Evolutionary conservation across 2,888 invertebrate genomes (phyloP).

Genomic region (Microctonus aethiopoides): DNA sequence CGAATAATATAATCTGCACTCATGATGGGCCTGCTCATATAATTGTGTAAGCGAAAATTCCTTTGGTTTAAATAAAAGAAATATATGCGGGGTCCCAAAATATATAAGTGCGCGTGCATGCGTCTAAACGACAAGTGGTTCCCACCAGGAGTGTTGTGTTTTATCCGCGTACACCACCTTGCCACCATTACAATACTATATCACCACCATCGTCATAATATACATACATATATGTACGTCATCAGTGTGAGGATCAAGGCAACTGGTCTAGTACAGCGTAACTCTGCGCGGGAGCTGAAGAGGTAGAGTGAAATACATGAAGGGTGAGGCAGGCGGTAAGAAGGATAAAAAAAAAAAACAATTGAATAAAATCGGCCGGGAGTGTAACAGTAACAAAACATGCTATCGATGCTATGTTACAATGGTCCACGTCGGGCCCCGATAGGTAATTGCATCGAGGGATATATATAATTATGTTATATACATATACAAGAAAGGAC

Average conservation of each 20-base stretch:
- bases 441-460: conserved; percentile 55
- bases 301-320: conserved; percentile 28
- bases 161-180: conserved; percentile 49
- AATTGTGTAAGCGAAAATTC: conserved; percentile 53
- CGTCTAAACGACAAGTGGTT: conserved; percentile 62
- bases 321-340: conserved; percentile 39
- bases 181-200: conserved; percentile 43
- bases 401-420: conserved; percentile 55
- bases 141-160: conserved; percentile 56
- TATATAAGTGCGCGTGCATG: conserved; percentile 35
- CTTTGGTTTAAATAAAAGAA: conserved; percentile 56
- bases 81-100: conserved; percentile 36
- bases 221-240: background rate
- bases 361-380: conserved; percentile 31
- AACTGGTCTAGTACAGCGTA: background rate
- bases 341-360: conserved; percentile 25
- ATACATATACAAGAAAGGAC: conserved; percentile 46
- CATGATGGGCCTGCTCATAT: conserved; percentile 7
- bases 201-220: background rate
- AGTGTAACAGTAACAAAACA: conserved; percentile 64
- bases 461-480: conserved; percentile 42
- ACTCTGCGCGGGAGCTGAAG: conserved; percentile 25
- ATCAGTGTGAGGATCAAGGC: background rate
- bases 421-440: conserved; percentile 39
- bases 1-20: conserved; percentile 54